Conservation (phyloP, 1,140 invertebrate genomes). For the Trissolcus basalis region DNA sequence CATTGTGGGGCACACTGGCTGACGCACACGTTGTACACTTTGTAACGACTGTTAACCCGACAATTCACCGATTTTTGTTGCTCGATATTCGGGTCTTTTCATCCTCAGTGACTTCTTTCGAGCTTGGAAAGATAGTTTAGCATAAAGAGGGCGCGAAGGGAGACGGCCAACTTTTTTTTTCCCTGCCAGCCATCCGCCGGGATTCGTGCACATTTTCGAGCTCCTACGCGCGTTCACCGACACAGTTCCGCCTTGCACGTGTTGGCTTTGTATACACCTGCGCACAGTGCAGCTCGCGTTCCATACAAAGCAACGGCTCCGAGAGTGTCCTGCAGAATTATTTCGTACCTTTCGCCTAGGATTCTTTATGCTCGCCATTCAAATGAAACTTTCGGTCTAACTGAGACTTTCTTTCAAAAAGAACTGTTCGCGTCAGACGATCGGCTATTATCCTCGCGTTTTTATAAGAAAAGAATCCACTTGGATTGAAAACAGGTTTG, state of each 20-base stretch:
- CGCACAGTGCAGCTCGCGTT: constrained; percentile 59
- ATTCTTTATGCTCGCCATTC: constrained; percentile 46
- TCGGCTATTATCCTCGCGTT: constrained; percentile 23
- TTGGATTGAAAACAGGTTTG: constrained; percentile 32
- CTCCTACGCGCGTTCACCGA: constrained; percentile 40
- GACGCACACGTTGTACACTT: constrained; percentile 31
- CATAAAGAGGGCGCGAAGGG: constrained; percentile 56
- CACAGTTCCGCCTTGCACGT: constrained; percentile 7
- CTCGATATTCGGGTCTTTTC: constrained; percentile 33
- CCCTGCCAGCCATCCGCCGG: constrained; percentile 51
- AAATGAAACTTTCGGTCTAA: constrained; percentile 45
- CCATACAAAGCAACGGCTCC: constrained; percentile 64
- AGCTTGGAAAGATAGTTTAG: constrained; percentile 65
- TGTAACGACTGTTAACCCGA: constrained; percentile 45
- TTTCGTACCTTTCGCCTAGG: constrained; percentile 56
- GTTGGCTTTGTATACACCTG: constrained; percentile 56
- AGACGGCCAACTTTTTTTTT: constrained; percentile 57
- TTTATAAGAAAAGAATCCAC: constrained; percentile 14
- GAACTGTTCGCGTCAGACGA: constrained; percentile 17
- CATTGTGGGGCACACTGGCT: constrained; percentile 20
- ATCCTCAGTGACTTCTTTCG: constrained; percentile 45
- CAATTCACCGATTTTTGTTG: constrained; percentile 53
- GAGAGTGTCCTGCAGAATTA: constrained; percentile 65
- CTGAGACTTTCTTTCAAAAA: constrained; percentile 36
- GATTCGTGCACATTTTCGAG: constrained; percentile 60